Conservation (phyloP, 1,140 invertebrate genomes). For the Bathynomus jamesi region DNA sequence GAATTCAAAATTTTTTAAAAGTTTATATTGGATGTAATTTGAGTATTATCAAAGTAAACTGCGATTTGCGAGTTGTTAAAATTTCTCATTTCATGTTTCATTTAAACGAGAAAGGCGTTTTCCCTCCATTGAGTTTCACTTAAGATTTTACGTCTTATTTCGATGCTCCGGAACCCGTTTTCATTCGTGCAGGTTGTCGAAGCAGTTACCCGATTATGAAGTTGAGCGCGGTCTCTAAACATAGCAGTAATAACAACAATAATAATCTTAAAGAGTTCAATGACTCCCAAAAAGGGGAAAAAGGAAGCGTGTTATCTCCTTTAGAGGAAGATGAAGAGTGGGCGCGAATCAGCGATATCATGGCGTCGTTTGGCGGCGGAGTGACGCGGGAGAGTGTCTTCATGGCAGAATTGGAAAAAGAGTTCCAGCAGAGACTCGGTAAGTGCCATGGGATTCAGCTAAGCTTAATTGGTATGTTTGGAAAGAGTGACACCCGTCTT, state of each 20-base stretch:
- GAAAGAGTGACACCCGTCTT: too few species aligned
- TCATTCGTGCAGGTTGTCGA: background rate
- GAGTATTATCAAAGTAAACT: too few species aligned
- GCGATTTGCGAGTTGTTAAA: too few species aligned
- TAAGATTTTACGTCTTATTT: too few species aligned
- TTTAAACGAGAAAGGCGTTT: too few species aligned
- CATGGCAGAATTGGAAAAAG: constrained; percentile 69
- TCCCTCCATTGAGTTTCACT: too few species aligned
- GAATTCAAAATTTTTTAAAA: too few species aligned
- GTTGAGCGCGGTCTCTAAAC: background rate
- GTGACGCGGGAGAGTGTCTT: constrained; percentile 67
- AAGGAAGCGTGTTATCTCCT: background rate
- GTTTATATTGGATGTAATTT: too few species aligned
- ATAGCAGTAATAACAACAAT: background rate
- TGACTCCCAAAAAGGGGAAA: background rate
- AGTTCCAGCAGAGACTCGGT: constrained; percentile 64
- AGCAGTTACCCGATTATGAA: background rate
- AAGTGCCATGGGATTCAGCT: too few species aligned
- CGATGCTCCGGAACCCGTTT: too few species aligned
- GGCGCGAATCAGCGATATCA: constrained; percentile 89
- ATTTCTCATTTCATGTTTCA: too few species aligned
- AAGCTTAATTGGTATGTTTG: too few species aligned
- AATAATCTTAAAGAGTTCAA: background rate
- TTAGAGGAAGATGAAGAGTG: constrained; percentile 87
- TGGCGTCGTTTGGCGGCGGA: constrained; percentile 71